Conservation (phyloP, 1,140 invertebrate genomes). For the Bilobella aurantiaca region DNA sequence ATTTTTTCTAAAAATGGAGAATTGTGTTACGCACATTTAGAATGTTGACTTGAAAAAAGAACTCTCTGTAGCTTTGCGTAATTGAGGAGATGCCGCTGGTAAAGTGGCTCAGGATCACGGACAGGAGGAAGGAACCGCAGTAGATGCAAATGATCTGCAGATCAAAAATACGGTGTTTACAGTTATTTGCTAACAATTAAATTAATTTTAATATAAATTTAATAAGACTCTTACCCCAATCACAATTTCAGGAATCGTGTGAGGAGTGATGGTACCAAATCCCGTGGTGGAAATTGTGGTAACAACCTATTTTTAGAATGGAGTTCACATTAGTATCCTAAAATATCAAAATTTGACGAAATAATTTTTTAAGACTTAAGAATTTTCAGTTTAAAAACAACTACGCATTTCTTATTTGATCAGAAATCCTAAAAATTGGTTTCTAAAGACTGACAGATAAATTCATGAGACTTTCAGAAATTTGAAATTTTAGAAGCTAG, state of each 20-base stretch:
- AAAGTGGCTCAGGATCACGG: not conserved
- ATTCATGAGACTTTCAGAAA: too few relatives aligned
- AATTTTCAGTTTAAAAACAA: too few relatives aligned
- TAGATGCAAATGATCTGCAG: not conserved
- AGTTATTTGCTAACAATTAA: not conserved
- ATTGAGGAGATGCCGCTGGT: not conserved
- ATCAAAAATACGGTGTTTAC: not conserved
- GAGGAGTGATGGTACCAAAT: not conserved
- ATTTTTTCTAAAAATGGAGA: not conserved
- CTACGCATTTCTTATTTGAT: too few relatives aligned
- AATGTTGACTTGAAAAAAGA: not conserved
- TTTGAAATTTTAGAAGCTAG: too few relatives aligned
- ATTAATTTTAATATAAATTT: not conserved
- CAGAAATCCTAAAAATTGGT: too few relatives aligned
- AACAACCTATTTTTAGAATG: not conserved
- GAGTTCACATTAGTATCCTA: too few relatives aligned
- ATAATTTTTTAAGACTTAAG: too few relatives aligned
- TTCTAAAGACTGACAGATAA: too few relatives aligned
- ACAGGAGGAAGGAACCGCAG: not conserved
- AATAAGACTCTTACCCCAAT: not conserved
- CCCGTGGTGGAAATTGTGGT: conserved; percentile 1
- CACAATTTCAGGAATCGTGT: not conserved
- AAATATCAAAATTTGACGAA: too few relatives aligned
- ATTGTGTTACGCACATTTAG: not conserved
- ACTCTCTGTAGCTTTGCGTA: not conserved